Base-by-base conservation (phyloP, 1,140 invertebrate species). In the Zaprionus capensis region DNA sequence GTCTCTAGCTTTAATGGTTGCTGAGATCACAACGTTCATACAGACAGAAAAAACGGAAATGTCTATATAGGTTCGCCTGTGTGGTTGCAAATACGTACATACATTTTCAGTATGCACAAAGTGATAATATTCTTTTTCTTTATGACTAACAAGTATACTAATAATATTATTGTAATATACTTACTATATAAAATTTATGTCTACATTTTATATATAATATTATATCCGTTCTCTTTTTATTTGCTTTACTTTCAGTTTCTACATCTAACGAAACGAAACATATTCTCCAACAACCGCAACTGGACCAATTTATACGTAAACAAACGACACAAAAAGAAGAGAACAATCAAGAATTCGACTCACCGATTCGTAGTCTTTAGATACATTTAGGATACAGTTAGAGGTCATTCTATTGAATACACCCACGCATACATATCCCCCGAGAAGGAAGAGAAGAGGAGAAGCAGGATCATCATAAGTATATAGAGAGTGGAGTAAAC, bases 271-370 rank as follows among this genome's bases (percentile, higher is more conserved):
- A 20, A 73, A 69, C 26, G 4, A 77, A 49, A 78, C 67, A 80
- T 74, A 77, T 77, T 71, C 65, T 63, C 36, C 31, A 49, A 72
- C 53, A 80, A 51, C 65, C 53, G 65, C 34, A 81, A 88, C 78
- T 88, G 84, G 85, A 87, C 84, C 84, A 87, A 87, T 87, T 87
- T 87, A 73, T 59, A 67, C 63, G 75, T 78, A 59, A 51, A 7
- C 5, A 74, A 82, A 80, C 71, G 75, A 79, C 71, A 70, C 20
- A 36, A 24, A 7, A 34, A 70, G 22, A 53, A n/a, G 9, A 22
- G 4, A 65, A 56, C 24, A 67, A 67, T 56, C 55, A 68, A 68
- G 55, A 82, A 82, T 66, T 68, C 28, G 69, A 78, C 79, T 82
- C 79, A 82, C 80, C 78, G 78, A 81, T 77, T 76, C 58, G 59